phyloP scores from a whole-genome alignment of 2,888 invertebrate genomes.

The Drosophila tanythrix region DNA sequence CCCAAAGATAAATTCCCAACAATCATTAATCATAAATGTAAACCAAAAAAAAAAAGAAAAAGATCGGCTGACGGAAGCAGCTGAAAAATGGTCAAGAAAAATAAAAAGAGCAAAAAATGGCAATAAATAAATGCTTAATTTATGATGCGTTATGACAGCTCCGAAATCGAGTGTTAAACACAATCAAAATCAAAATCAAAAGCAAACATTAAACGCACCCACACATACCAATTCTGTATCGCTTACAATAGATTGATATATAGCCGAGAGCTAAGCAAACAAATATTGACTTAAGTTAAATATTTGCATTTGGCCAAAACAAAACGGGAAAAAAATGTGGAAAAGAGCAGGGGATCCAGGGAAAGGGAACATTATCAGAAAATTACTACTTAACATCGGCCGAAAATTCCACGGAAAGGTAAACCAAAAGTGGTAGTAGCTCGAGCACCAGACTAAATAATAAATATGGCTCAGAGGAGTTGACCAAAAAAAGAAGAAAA shows the following conservation, averaged over 20 bases:
- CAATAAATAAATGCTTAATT: slow-evolving; percentile 52
- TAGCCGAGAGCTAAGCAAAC: not conserved
- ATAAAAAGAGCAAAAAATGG: slow-evolving; percentile 5
- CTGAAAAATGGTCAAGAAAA: slow-evolving; percentile 35
- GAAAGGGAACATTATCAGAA: slow-evolving; percentile 72
- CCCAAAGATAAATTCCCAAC: slow-evolving; percentile 12
- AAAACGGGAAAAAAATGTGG: not conserved
- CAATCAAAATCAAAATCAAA: slow-evolving; percentile 27
- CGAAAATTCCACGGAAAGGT: slow-evolving; percentile 67
- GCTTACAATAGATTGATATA: slow-evolving; percentile 57
- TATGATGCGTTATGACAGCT: slow-evolving; percentile 75
- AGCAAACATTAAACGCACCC: slow-evolving; percentile 7
- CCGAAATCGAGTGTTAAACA: slow-evolving; percentile 4
- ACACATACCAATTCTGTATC: slow-evolving; percentile 42
- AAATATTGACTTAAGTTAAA: slow-evolving; percentile 46
- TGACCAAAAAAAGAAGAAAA: slow-evolving; percentile 2
- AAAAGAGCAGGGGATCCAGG: not conserved
- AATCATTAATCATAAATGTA: slow-evolving; percentile 53
- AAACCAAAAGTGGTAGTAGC: slow-evolving; percentile 44
- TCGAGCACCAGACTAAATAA: slow-evolving; percentile 57
- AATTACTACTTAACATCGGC: slow-evolving; percentile 82
- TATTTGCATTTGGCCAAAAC: slow-evolving; percentile 39
- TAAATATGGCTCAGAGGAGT: slow-evolving; percentile 59
- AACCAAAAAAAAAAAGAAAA: slow-evolving; percentile 12
- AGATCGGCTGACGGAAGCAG: slow-evolving; percentile 62